phyloP scores from a whole-genome alignment of 2,113 vertebrate genomes.

The Phylloscopus whistleri region DNA sequence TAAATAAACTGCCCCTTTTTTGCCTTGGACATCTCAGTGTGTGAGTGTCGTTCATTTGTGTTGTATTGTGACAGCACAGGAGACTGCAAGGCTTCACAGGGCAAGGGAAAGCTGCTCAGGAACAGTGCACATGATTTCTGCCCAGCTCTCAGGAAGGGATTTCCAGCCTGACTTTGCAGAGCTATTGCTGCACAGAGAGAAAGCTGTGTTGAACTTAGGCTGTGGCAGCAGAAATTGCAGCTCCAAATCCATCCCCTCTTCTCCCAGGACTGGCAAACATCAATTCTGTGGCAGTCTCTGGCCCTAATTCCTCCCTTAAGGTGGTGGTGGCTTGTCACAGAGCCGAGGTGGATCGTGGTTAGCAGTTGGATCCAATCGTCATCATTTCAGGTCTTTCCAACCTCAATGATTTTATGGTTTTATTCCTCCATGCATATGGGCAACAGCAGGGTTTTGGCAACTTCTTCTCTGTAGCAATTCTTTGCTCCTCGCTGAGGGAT shows the following conservation, averaged over 20 bases:
- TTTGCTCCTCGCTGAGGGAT: not conserved
- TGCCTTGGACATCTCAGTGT: too few relatives aligned
- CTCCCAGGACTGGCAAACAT: not conserved
- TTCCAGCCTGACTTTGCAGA: not conserved
- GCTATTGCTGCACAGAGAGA: not conserved
- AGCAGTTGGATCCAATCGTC: accelerated
- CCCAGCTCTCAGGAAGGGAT: not conserved
- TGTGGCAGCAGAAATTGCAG: not conserved
- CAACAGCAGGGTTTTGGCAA: not conserved
- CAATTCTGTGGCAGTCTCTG: not conserved
- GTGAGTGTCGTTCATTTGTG: too few relatives aligned
- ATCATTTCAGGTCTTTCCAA: accelerated
- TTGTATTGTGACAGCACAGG: not conserved
- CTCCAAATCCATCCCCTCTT: not conserved
- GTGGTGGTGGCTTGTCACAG: not conserved
- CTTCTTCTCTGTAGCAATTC: not conserved
- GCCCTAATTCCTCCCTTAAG: not conserved
- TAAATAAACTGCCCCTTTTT: too few relatives aligned
- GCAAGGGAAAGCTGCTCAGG: not conserved
- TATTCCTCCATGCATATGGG: not conserved
- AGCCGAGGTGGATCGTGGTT: not conserved
- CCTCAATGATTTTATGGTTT: not conserved
- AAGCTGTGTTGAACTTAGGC: not conserved
- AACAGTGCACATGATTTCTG: accelerated
- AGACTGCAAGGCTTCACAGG: not conserved